These are phyloP conservation scores for Cryptotermes secundus DNA, from an alignment of 1,140 invertebrate genomes.

Conservation along the genomic window DNA sequence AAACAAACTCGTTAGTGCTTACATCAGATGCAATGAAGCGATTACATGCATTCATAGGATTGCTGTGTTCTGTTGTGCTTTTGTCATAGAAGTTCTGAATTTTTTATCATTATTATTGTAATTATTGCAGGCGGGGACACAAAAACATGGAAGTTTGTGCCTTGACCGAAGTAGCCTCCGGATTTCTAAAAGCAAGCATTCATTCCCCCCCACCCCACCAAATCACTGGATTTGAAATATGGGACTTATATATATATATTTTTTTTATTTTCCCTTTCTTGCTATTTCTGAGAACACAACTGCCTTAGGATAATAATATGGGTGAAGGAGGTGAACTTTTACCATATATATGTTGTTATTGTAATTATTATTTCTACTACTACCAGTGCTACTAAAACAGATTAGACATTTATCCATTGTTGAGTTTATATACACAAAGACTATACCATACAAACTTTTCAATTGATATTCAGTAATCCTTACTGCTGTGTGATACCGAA, in stretches of 20 bases:
- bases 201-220: not conserved
- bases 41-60: constrained; percentile 13
- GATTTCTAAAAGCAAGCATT: constrained; percentile 21
- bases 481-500: constrained; percentile 20
- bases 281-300: constrained; percentile 21
- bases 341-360: constrained; percentile 2
- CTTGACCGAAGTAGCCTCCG: constrained; percentile 27
- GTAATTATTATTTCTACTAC: too few relatives aligned
- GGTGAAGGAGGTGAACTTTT: constrained; percentile 31
- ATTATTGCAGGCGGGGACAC: constrained; percentile 20
- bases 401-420: constrained; percentile 30
- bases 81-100: not conserved
- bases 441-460: not conserved
- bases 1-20: not conserved
- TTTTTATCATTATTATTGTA: constrained; percentile 1
- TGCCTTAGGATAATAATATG: constrained; percentile 33
- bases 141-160: constrained; percentile 24
- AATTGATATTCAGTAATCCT: not conserved
- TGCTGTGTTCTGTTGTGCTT: not conserved
- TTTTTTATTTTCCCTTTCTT: not conserved
- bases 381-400: not conserved
- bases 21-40: not conserved
- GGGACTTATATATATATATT: constrained; percentile 2
- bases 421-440: constrained; percentile 28
- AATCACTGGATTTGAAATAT: constrained; percentile 7